phyloP scores from a whole-genome alignment of 2,888 invertebrate genomes.

The Tupiocoris notatus region DNA sequence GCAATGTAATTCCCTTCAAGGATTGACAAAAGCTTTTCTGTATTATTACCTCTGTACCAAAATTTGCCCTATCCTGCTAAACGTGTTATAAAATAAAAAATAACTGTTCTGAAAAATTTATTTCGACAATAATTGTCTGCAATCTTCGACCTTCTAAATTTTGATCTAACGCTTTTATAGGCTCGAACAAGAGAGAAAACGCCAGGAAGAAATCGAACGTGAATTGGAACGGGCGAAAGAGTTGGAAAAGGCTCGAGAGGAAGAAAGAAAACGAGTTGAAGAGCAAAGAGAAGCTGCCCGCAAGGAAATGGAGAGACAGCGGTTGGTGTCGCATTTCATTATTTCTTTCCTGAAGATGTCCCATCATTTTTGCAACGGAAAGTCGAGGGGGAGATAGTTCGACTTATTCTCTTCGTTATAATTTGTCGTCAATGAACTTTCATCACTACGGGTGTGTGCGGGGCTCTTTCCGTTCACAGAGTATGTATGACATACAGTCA shows the following conservation, averaged over 20 bases:
- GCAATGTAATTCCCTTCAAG: too few species aligned
- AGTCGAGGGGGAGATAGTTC: too few species aligned
- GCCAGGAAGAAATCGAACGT: conserved; percentile 83
- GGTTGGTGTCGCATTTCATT: conserved; percentile 13
- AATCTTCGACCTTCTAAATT: background rate
- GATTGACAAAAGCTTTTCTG: too few species aligned
- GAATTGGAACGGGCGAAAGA: conserved; percentile 77
- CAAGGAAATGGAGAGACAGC: conserved; percentile 56
- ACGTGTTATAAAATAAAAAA: too few species aligned
- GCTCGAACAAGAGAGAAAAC: conserved; percentile 68
- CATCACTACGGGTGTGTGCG: background rate
- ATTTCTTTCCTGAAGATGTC: background rate
- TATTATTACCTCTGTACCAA: too few species aligned
- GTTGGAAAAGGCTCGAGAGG: conserved; percentile 71
- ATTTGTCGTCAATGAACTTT: background rate
- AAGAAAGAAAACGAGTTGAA: conserved; percentile 72
- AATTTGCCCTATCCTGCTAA: too few species aligned
- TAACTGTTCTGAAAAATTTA: too few species aligned
- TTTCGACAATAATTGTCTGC: too few species aligned
- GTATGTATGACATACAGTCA: too few species aligned
- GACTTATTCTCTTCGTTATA: too few species aligned
- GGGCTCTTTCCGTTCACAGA: too few species aligned
- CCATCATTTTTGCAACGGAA: too few species aligned
- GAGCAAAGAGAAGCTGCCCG: conserved; percentile 79
- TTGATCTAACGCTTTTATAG: conserved; percentile 53